A percentile compares a stretch with the other conserved stretches of the same genome.
Evolutionary conservation across 92 coral and sea anemone genomes (phyloP).

Genomic region (Epizoanthus stellaris): DNA sequence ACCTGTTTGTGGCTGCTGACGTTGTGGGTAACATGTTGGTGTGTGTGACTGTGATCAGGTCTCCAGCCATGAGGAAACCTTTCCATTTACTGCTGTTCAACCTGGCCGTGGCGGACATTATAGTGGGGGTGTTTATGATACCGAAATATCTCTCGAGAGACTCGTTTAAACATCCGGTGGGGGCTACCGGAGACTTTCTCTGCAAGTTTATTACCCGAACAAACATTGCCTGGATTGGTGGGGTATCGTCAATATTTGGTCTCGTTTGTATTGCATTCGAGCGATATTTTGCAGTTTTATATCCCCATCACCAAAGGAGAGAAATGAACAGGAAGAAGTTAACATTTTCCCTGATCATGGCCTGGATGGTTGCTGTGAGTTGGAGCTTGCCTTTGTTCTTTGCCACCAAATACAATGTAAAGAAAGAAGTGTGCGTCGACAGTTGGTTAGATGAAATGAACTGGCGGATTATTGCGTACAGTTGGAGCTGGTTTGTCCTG

Average conservation of each 20-base stretch:
- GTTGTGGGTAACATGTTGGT: background rate
- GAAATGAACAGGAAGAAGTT: background rate
- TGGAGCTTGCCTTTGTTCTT: slow-evolving; percentile 7
- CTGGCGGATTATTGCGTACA: background rate
- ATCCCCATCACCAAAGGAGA: background rate
- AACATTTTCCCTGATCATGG: background rate
- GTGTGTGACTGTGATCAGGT: background rate
- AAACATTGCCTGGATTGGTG: slow-evolving; percentile 16
- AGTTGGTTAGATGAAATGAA: background rate
- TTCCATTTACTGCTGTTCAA: background rate
- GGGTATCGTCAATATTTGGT: background rate
- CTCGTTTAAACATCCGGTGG: slow-evolving; percentile 34
- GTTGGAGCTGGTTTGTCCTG: background rate
- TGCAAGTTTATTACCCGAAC: slow-evolving; percentile 51
- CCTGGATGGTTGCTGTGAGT: background rate
- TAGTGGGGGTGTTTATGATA: slow-evolving; percentile 35
- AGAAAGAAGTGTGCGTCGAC: background rate
- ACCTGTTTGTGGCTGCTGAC: background rate
- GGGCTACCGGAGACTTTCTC: slow-evolving; percentile 45
- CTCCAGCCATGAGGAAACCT: background rate
- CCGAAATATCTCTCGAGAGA: slow-evolving; percentile 27
- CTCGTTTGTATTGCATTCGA: slow-evolving; percentile 17
- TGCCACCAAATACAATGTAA: background rate
- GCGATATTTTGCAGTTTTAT: background rate
- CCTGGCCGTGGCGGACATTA: slow-evolving; percentile 5